Evolutionary conservation across 2,888 invertebrate genomes (phyloP).

Genomic region (Polydesmus complanatus): DNA sequence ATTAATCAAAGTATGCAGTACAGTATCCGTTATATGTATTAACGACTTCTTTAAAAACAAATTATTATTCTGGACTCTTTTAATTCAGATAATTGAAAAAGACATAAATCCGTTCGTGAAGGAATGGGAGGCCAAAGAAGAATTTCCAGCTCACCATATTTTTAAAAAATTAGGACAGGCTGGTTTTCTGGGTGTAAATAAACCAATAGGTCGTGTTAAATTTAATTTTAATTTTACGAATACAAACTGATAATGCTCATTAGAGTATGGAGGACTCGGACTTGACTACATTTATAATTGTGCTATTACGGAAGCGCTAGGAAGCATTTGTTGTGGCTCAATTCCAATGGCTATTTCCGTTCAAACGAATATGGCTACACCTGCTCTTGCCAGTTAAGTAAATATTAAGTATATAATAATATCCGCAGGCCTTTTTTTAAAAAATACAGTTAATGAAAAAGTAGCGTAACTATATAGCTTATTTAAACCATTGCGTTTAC

Average conservation of each 20-base stretch:
- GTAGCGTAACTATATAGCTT: no score
- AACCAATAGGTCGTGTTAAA: slow-evolving; percentile 36
- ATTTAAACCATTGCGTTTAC: no score
- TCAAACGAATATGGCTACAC: slow-evolving; percentile 43
- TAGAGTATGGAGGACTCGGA: slow-evolving; percentile 43
- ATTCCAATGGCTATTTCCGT: slow-evolving; percentile 40
- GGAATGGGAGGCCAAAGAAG: slow-evolving; percentile 38
- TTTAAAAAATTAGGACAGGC: slow-evolving; percentile 40
- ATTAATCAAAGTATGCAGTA: no score
- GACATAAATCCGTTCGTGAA: slow-evolving; percentile 42
- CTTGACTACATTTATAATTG: slow-evolving; percentile 40
- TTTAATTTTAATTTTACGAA: no score
- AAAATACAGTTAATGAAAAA: no score
- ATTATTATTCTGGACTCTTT: no score
- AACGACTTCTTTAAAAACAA: no score
- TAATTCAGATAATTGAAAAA: slow-evolving; percentile 38
- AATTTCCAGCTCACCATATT: slow-evolving; percentile 39
- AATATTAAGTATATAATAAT: no score
- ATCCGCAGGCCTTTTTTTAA: no score
- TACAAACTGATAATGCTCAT: no score
- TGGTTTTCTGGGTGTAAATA: slow-evolving; percentile 40
- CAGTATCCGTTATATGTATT: no score
- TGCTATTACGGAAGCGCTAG: slow-evolving; percentile 40
- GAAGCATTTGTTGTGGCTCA: slow-evolving; percentile 37
- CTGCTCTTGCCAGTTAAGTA: slow-evolving; percentile 38